Evolutionary conservation across 2,888 invertebrate species (phyloP).

Genomic region (Oeneis ivallda): DNA sequence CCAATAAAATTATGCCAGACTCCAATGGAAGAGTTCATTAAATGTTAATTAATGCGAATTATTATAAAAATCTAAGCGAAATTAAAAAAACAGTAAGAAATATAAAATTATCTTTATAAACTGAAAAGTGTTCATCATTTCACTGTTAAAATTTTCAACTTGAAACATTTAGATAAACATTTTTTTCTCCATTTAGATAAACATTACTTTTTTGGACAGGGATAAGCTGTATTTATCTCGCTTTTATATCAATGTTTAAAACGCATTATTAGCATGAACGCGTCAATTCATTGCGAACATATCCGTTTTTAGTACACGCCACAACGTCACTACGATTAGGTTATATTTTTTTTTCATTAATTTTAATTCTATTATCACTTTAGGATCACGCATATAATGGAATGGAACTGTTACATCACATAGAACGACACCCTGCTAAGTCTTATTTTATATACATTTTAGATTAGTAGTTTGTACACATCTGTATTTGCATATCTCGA

Average conservation of each 20-base stretch:
- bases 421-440: constrained; percentile 41
- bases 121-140: too few species aligned
- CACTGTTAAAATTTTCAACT: too few species aligned
- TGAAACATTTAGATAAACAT: too few species aligned
- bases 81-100: too few species aligned
- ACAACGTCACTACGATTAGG: constrained; percentile 24
- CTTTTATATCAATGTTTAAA: neutral
- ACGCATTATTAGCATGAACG: neutral
- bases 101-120: too few species aligned
- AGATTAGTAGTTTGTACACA: constrained; percentile 12
- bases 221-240: too few species aligned
- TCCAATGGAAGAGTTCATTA: too few species aligned
- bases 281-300: constrained; percentile 38
- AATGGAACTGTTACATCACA: constrained; percentile 66
- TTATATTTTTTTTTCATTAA: constrained; percentile 11
- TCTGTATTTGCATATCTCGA: neutral
- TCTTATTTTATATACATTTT: constrained; percentile 44
- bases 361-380: constrained; percentile 59
- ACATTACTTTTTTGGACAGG: too few species aligned
- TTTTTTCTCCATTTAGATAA: too few species aligned
- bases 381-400: constrained; percentile 57
- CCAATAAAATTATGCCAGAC: too few species aligned
- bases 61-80: too few species aligned
- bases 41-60: too few species aligned
- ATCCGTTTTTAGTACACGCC: constrained; percentile 26